phyloP scores from a whole-genome alignment of 2,113 vertebrate genomes.

The Colinus virginianus region DNA sequence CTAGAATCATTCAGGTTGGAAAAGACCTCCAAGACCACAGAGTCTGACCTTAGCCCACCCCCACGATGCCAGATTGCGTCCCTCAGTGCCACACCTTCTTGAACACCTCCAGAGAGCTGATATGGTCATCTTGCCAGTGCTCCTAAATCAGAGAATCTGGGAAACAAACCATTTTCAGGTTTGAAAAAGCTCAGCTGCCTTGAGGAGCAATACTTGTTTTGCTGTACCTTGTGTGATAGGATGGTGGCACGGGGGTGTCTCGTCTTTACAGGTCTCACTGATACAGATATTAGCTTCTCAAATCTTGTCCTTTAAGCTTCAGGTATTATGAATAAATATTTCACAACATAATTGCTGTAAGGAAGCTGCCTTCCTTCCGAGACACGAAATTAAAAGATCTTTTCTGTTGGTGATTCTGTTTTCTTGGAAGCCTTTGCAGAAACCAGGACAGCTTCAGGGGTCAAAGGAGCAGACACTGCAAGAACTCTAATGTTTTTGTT shows the following conservation, averaged over 20 bases:
- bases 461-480: rapidly evolving
- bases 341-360: rapidly evolving
- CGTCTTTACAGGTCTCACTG: background rate
- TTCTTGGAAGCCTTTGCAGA: background rate
- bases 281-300: background rate
- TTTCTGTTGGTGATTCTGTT: background rate
- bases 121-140: background rate
- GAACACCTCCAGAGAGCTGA: too few relatives aligned
- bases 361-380: background rate
- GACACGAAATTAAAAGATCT: background rate
- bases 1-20: too few relatives aligned
- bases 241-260: rapidly evolving
- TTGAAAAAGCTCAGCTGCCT: background rate
- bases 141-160: background rate
- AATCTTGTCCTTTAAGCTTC: background rate
- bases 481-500: background rate
- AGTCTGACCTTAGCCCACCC: too few relatives aligned
- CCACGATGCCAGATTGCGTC: too few relatives aligned
- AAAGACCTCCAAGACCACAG: too few relatives aligned
- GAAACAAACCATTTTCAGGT: too few relatives aligned
- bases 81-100: too few relatives aligned
- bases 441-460: background rate
- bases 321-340: background rate
- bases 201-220: background rate
- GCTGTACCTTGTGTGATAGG: background rate